Base-by-base conservation (phyloP, 2,888 invertebrate species). In the Nowickia ferox region DNA sequence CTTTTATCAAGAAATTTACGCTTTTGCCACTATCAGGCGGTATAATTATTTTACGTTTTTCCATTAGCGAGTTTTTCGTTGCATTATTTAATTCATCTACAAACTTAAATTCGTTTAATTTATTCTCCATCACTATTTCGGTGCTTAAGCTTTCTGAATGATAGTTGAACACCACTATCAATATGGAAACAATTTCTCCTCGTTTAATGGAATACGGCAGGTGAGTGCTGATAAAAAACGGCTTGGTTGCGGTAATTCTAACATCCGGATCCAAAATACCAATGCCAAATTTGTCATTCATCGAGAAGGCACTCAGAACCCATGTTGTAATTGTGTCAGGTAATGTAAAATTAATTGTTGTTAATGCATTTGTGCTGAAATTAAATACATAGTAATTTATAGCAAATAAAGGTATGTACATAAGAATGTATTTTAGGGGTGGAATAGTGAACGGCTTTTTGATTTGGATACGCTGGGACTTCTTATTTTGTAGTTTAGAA, bases 161-260 rank as follows among this genome's bases (percentile, higher is more conserved):
- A 90, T 98, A 97, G 92, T 98, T 98, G 92, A 96, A 97, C 13
- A 98, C 95, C 6, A 96, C 95, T 17, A 97, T 95, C 61, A 98
- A 96, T 72, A 98, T 95, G 0, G 97, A 96, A 61, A 98, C 94
- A 13, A 96, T 95, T 94, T 99, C 99, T 44, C 96, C 96, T 30
- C 96, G 93, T 87, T 96, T 95, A 0, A 97, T 95, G 0, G 96
- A 95, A 90, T 96, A 96, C 0, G 97, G 97, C 71, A 97, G 92
- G 89, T 96, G 95, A 82, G 97, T 91, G 2, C 95, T 95, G 51
- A 97, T 94, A 90, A 96, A 96, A 93, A 97, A 96, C 8, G 95
- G 95, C 88, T 96, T 95, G 91, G 96, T 96, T 1, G 96, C 96
- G 90, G 94, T 95, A 55, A 97, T 89, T 93, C 94, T 94, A 13